These are phyloP conservation scores for Tragelaphus imberbis DNA, from an alignment of 2,113 vertebrate species.

Conservation along the genomic window DNA sequence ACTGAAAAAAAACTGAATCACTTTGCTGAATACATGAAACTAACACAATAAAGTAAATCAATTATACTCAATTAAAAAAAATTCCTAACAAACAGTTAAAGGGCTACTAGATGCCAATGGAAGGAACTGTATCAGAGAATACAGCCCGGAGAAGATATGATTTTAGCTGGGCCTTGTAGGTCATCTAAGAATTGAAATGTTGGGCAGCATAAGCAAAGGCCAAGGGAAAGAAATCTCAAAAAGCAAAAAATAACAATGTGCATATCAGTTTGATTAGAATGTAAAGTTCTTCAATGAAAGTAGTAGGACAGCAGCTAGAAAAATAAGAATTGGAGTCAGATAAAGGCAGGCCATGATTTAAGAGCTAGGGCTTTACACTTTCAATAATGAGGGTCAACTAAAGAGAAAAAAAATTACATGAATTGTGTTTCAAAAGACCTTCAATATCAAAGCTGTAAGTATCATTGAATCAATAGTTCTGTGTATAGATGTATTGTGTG, in stretches of 20 bases:
- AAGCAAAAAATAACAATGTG: not conserved
- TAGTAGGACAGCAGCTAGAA: not conserved
- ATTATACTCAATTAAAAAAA: not conserved
- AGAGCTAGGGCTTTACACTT: not conserved
- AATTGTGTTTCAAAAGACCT: not conserved
- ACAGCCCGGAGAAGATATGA: not conserved
- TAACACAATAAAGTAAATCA: not conserved
- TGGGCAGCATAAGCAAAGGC: not conserved
- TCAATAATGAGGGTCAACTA: not conserved
- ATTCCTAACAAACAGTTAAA: not conserved
- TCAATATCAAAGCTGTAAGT: not conserved
- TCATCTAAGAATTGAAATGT: not conserved
- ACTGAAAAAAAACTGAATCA: not conserved
- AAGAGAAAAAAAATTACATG: not conserved
- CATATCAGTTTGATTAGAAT: not conserved
- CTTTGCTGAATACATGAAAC: not conserved
- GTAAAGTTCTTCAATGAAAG: not conserved
- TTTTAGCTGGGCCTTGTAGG: not conserved
- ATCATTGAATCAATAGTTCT: not conserved
- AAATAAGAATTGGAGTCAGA: not conserved
- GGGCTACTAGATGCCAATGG: not conserved
- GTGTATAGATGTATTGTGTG: not conserved
- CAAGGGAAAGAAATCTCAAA: constrained; percentile 15
- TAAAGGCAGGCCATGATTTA: not conserved
- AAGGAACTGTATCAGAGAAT: not conserved